Evolutionary conservation across 2,888 invertebrate genomes (phyloP).

Genomic region (Malacosoma neustria): DNA sequence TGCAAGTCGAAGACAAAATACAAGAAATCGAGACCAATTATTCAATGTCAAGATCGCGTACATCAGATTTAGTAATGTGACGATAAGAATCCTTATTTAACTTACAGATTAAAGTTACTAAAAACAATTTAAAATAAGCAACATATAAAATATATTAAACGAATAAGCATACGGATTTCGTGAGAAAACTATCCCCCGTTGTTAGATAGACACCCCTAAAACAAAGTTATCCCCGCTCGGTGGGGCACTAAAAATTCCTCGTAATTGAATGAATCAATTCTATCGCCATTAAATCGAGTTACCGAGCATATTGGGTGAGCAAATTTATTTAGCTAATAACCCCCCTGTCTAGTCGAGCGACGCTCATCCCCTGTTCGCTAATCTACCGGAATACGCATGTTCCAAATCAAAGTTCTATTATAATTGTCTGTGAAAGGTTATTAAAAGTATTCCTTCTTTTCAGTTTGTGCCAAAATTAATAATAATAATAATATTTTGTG

Average conservation of each 20-base stretch:
- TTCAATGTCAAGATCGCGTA: too few species aligned
- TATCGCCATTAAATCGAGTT: constrained; percentile 75
- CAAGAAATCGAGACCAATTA: too few species aligned
- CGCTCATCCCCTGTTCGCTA: constrained; percentile 38
- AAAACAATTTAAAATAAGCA: not conserved
- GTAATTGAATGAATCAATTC: constrained; percentile 75
- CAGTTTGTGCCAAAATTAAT: too few species aligned
- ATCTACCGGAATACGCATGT: not conserved
- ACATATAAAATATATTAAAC: constrained; percentile 31
- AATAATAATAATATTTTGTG: too few species aligned
- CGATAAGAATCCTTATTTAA: too few species aligned
- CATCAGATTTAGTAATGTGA: too few species aligned
- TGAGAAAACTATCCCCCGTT: constrained; percentile 58
- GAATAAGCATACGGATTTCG: constrained; percentile 47
- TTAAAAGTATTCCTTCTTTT: too few species aligned
- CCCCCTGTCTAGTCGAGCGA: constrained; percentile 39
- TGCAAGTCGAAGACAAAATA: too few species aligned
- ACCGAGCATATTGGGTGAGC: constrained; percentile 72
- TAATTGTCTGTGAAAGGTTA: too few species aligned
- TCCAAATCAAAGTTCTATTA: not conserved
- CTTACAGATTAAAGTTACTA: too few species aligned
- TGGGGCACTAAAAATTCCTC: constrained; percentile 72
- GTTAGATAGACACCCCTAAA: constrained; percentile 42
- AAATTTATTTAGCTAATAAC: constrained; percentile 74
- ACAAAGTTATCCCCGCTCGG: constrained; percentile 64